Evolutionary conservation across 2,888 invertebrate genomes (phyloP).

Genomic region (Ophion ventricosus): DNA sequence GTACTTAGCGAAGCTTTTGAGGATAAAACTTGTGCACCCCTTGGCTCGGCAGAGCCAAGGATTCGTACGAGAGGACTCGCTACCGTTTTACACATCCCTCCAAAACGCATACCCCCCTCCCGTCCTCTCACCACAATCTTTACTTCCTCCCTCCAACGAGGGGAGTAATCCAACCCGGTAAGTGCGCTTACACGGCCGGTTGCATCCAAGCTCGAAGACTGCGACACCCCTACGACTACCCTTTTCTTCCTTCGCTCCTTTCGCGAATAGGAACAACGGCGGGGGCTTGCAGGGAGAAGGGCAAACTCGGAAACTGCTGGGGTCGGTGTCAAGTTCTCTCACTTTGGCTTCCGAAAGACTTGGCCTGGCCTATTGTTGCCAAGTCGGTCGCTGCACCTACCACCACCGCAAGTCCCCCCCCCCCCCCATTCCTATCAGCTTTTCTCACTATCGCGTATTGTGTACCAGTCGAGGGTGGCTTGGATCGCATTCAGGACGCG

Average conservation of each 20-base stretch:
- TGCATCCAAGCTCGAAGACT: slow-evolving; percentile 55
- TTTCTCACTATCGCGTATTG: slow-evolving; percentile 37
- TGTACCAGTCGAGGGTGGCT: slow-evolving; percentile 43
- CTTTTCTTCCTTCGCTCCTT: neutral
- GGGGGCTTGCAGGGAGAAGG: neutral
- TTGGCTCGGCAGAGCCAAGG: slow-evolving; percentile 32
- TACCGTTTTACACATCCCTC: slow-evolving; percentile 30
- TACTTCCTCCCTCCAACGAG: slow-evolving; percentile 10
- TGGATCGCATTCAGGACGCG: slow-evolving; percentile 54
- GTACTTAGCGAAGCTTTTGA: slow-evolving; percentile 61
- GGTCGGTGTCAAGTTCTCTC: slow-evolving; percentile 66
- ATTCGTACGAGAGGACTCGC: slow-evolving; percentile 48
- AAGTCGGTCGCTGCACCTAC: slow-evolving; percentile 58
- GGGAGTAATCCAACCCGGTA: slow-evolving; percentile 63
- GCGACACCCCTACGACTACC: slow-evolving; percentile 41
- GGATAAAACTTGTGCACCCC: slow-evolving; percentile 48
- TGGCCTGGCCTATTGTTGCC: slow-evolving; percentile 64
- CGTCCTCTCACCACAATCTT: slow-evolving; percentile 18
- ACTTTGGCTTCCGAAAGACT: slow-evolving; percentile 65
- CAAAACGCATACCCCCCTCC: neutral
- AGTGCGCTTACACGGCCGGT: slow-evolving; percentile 67
- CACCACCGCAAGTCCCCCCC: neutral
- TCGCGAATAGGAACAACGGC: slow-evolving; percentile 14
- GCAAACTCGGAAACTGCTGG: slow-evolving; percentile 59
- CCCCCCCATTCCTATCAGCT: neutral